Conservation (phyloP, 1,140 invertebrate genomes). For the Drosophila seguyi region DNA sequence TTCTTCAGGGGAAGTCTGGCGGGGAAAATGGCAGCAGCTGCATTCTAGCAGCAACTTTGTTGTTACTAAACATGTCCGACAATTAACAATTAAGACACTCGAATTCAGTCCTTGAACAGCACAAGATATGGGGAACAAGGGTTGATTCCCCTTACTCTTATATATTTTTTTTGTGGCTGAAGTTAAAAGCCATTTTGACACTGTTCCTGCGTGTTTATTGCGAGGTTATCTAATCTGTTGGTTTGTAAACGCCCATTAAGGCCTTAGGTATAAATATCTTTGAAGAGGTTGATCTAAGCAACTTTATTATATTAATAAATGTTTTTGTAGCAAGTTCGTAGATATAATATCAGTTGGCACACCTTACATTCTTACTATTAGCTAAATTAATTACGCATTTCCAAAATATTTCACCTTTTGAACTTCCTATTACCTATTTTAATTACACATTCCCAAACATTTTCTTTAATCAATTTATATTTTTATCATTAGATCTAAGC, state of each 20-base stretch:
- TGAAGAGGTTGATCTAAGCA: background rate
- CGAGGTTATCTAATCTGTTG: conserved; percentile 59
- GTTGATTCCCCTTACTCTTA: conserved; percentile 21
- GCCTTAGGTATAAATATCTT: background rate
- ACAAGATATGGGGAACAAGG: conserved; percentile 6
- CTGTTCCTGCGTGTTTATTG: conserved; percentile 64
- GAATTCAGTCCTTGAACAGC: conserved; percentile 24
- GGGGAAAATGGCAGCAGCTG: conserved; percentile 58
- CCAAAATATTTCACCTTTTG: background rate
- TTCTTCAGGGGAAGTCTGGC: background rate
- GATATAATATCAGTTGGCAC: too few species aligned
- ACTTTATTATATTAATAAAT: background rate
- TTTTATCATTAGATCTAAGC: background rate
- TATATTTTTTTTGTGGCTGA: conserved; percentile 18
- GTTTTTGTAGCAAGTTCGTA: background rate
- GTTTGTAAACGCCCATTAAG: conserved; percentile 45
- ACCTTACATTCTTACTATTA: background rate
- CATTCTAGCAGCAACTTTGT: conserved; percentile 20
- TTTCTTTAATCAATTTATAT: background rate
- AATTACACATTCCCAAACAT: background rate
- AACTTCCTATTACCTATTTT: background rate
- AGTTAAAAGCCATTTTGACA: conserved; percentile 68
- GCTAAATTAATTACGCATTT: background rate
- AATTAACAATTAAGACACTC: conserved; percentile 66
- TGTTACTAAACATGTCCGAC: conserved; percentile 66